These are phyloP conservation scores for Pandion haliaetus DNA, from an alignment of 2,113 vertebrate genomes.

Conservation along the genomic window DNA sequence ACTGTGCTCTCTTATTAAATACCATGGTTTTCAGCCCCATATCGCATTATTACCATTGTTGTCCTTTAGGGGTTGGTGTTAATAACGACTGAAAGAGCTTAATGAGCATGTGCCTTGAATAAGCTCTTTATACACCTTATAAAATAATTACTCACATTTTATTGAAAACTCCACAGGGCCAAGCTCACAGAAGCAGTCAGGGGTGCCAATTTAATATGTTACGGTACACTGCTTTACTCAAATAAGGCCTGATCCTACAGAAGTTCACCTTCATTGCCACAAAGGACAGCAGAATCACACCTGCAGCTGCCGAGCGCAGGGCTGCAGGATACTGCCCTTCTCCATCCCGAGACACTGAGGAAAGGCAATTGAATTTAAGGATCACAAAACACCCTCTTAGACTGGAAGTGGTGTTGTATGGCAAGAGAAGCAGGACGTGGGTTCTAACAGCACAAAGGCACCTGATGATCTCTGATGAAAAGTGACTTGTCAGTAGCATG, in stretches of 20 bases:
- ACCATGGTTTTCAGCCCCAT: background rate
- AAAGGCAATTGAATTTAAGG: background rate
- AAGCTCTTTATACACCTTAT: constrained; percentile 37
- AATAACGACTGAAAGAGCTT: constrained; percentile 29
- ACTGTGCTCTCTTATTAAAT: background rate
- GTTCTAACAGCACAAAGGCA: background rate
- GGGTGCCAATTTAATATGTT: constrained; percentile 30
- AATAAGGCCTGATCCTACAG: background rate
- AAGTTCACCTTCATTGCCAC: constrained; percentile 36
- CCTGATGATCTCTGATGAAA: background rate
- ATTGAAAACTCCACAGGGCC: constrained; percentile 24
- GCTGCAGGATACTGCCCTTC: background rate
- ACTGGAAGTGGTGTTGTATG: background rate
- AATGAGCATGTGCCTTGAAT: constrained; percentile 50
- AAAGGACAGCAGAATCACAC: background rate
- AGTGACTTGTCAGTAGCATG: background rate
- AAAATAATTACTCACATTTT: constrained; percentile 48
- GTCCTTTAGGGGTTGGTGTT: constrained; percentile 48
- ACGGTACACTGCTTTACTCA: background rate
- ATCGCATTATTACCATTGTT: background rate
- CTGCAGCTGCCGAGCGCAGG: background rate
- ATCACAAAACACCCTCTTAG: background rate
- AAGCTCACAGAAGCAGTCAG: constrained; percentile 20
- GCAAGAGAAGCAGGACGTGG: background rate
- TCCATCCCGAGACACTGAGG: background rate